These are phyloP conservation scores for Lycophotia porphyrea DNA, from an alignment of 2,888 invertebrate genomes.

Conservation along the genomic window DNA sequence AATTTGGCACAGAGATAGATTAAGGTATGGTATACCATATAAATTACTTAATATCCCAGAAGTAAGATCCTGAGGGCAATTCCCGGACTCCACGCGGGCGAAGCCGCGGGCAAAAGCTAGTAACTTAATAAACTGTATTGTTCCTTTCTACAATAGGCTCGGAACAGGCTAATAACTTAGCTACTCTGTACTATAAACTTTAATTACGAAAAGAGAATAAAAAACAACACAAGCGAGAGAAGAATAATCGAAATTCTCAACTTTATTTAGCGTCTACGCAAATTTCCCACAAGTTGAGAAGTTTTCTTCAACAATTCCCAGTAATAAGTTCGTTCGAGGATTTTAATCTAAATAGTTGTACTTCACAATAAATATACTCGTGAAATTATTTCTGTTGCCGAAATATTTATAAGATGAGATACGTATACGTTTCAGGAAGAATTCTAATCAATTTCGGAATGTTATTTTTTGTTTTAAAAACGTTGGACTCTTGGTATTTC, in stretches of 20 bases:
- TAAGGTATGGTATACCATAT: too few relatives aligned
- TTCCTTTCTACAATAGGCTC: constrained; percentile 13
- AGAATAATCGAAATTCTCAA: constrained; percentile 61
- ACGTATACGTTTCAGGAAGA: constrained; percentile 15
- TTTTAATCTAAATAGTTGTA: constrained; percentile 68
- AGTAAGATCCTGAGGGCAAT: too few relatives aligned
- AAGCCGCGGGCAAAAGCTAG: too few relatives aligned
- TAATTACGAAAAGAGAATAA: constrained; percentile 50
- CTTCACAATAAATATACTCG: constrained; percentile 51
- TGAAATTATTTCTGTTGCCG: constrained; percentile 37
- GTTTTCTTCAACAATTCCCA: constrained; percentile 59
- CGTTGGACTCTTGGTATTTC: neutral
- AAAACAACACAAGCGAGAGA: constrained; percentile 46
- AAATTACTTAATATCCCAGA: too few relatives aligned
- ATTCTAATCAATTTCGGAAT: constrained; percentile 21
- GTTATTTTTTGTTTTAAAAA: neutral
- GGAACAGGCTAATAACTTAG: constrained; percentile 24
- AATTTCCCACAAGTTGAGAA: constrained; percentile 59
- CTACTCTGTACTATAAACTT: constrained; percentile 24
- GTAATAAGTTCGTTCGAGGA: constrained; percentile 57
- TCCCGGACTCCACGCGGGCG: too few relatives aligned
- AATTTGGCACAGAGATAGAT: too few relatives aligned
- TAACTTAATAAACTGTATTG: constrained; percentile 10
- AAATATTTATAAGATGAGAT: constrained; percentile 17
- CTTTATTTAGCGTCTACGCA: constrained; percentile 50